These are phyloP conservation scores for Bellardia pandia DNA, from an alignment of 2,888 invertebrate species.

Conservation along the genomic window DNA sequence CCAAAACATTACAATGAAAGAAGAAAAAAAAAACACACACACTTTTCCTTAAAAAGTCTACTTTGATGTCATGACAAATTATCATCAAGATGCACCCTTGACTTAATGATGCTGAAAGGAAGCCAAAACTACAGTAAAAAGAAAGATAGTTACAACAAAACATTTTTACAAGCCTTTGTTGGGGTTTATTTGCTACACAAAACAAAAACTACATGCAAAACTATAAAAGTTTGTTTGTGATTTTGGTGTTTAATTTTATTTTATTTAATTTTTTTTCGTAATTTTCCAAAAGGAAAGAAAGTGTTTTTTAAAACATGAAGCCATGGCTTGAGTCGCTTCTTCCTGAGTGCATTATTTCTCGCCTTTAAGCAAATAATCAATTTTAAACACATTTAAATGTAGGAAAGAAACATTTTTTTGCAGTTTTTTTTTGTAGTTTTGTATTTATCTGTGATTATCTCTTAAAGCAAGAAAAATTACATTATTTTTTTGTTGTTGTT, in stretches of 20 bases:
- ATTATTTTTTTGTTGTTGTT: conserved; percentile 48
- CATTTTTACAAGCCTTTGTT: conserved; percentile 44
- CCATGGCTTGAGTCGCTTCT: conserved; percentile 44
- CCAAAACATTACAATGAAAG: conserved; percentile 1
- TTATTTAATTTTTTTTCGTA: background rate
- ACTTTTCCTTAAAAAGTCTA: conserved; percentile 51
- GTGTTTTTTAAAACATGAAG: conserved; percentile 51
- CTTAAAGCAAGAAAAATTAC: conserved; percentile 67
- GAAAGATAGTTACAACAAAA: conserved; percentile 35
- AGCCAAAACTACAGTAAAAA: conserved; percentile 35
- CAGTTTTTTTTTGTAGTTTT: background rate
- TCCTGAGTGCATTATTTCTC: conserved; percentile 65
- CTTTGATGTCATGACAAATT: conserved; percentile 77
- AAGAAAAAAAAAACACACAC: background rate
- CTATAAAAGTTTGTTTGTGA: conserved; percentile 43
- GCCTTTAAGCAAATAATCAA: conserved; percentile 72
- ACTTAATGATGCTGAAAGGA: conserved; percentile 73
- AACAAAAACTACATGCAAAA: conserved; percentile 44
- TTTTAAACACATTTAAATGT: conserved; percentile 69
- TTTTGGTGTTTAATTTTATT: background rate
- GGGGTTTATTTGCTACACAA: conserved; percentile 14
- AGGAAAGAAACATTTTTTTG: conserved; percentile 54
- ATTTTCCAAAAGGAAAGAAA: conserved; percentile 46
- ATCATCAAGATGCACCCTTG: conserved; percentile 78
- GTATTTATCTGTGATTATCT: conserved; percentile 67